Conservation (phyloP, 2,113 vertebrate genomes). For the Nothoprocta pentlandii region DNA sequence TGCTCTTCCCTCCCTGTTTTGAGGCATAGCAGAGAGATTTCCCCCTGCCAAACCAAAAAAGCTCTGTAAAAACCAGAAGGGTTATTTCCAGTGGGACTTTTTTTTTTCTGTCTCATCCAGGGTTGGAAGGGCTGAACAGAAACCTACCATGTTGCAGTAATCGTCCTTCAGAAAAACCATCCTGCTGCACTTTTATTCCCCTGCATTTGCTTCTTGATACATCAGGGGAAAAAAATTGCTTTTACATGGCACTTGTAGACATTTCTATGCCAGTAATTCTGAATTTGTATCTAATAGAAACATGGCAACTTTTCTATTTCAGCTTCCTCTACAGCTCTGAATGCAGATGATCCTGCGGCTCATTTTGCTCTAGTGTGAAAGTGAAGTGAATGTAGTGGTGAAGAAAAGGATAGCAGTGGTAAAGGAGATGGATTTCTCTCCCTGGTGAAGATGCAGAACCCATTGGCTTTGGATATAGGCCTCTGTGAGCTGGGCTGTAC, state of each 20-base stretch:
- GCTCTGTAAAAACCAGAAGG: neutral
- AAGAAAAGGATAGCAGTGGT: rapidly evolving
- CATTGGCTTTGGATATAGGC: neutral
- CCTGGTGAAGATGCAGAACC: neutral
- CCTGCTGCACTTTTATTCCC: neutral
- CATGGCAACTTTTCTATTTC: too few species aligned
- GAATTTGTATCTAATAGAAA: neutral
- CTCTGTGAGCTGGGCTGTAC: rapidly evolving
- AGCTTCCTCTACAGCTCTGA: neutral
- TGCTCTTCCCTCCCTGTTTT: neutral
- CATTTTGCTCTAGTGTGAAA: rapidly evolving
- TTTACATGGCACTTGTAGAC: neutral
- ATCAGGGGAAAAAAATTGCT: neutral
- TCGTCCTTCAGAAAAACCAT: neutral
- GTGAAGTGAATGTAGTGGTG: rapidly evolving
- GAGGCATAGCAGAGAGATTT: neutral
- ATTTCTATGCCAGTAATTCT: neutral
- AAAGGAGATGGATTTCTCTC: rapidly evolving
- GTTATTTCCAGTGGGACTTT: neutral
- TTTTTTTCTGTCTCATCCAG: neutral
- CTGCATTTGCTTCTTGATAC: neutral
- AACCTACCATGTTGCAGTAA: neutral
- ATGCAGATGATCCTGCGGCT: rapidly evolving
- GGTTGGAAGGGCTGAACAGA: neutral
- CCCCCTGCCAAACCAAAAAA: neutral